Conservation (phyloP, 2,797 vertebrate species). For the Cyclopterus lumpus region DNA sequence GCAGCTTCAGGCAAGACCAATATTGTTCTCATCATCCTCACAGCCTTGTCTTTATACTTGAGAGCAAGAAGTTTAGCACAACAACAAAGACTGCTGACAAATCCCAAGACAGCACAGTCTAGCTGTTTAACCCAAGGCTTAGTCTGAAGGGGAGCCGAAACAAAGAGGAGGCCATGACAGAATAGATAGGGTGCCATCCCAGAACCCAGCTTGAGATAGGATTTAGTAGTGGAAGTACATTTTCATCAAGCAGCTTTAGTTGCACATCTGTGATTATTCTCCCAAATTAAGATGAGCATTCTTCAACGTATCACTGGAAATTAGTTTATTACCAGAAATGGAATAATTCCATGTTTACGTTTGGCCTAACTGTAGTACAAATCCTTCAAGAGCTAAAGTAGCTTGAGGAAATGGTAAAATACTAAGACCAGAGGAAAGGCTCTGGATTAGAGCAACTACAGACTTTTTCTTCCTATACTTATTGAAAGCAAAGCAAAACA, state of each 20-base stretch:
- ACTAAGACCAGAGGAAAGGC: background rate
- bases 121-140: background rate
- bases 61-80: background rate
- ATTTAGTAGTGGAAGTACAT: background rate
- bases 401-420: background rate
- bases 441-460: background rate
- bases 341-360: background rate
- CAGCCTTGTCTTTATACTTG: background rate
- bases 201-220: background rate
- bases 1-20: slow-evolving; percentile 81
- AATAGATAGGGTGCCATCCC: background rate
- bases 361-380: background rate
- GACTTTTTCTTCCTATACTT: background rate
- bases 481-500: slow-evolving; percentile 1
- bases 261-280: background rate
- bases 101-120: background rate
- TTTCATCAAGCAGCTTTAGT: background rate
- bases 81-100: background rate
- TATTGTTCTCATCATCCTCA: background rate
- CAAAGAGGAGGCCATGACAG: background rate
- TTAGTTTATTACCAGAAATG: background rate
- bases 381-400: background rate
- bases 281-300: background rate
- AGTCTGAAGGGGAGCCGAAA: background rate
- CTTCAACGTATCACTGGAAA: background rate